Percentiles rank a stretch among this genome's conserved stretches.
Evolutionary conservation across 2,797 vertebrate species (phyloP).

Genomic region (Thunnus albacares): DNA sequence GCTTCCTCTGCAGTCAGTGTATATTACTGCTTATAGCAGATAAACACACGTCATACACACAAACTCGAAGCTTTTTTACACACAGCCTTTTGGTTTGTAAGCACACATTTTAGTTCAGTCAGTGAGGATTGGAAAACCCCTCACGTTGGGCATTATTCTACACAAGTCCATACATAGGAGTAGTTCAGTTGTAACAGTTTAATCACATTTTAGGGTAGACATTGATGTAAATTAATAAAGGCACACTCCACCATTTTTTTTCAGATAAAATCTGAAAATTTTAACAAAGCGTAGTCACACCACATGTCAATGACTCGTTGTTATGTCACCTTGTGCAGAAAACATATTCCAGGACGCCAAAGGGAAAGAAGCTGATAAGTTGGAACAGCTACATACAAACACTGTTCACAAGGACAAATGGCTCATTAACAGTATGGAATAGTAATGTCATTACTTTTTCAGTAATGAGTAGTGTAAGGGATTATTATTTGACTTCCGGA

Average conservation of each 20-base stretch:
- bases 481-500: too few species aligned
- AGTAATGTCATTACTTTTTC: too few species aligned
- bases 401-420: neutral
- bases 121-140: neutral
- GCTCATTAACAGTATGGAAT: neutral
- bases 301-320: neutral
- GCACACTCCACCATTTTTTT: neutral
- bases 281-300: neutral
- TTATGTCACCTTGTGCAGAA: neutral
- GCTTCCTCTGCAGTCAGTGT: slow-evolving; percentile 1
- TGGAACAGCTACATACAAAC: neutral
- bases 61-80: neutral
- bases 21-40: neutral
- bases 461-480: too few species aligned
- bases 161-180: neutral
- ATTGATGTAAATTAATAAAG: neutral
- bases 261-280: neutral
- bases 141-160: neutral
- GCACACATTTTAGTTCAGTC: neutral
- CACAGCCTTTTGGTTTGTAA: neutral
- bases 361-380: neutral
- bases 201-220: neutral
- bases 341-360: neutral
- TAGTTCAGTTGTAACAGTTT: neutral
- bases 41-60: neutral